Base-by-base conservation (phyloP, 1,140 invertebrate species). In the Calephelis virginiensis region DNA sequence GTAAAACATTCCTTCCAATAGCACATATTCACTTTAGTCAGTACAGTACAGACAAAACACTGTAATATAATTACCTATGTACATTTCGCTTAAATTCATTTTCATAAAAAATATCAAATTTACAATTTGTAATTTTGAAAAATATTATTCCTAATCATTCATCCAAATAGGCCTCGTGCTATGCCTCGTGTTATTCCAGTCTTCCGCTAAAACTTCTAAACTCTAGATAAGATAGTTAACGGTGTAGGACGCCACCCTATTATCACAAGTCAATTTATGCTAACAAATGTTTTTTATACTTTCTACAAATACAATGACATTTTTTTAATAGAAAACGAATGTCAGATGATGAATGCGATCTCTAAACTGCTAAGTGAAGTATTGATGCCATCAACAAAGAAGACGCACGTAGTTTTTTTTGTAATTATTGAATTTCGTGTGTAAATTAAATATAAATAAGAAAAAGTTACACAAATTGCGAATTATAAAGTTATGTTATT, bases 111-210 rank as follows among this genome's bases (percentile, higher is more conserved):
- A 56, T 56, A 56, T 56, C 50, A 56, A 56, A 37, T 56, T 56
- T 56, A 56, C 50, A 56, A 56, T 56, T 56, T 56, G 14, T 9
- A 56, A 56, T 56, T 56, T 64, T 64, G 63, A 64, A 64, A 64
- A 64, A 64, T 64, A 64, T 64, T 64, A 37, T 64, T 50, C 63
- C 50, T 53, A 64, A 63, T 40, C 40, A 43, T 64, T 64, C 38
- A 48, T 76, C 72, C 69, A 67, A 72, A 76, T 76, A 76, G 74
- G 74, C 74, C 74, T 72, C 74, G 69, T 72, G 67, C 70, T 70
- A 74, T 76, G 74, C 74, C 74, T 72, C 74, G 69, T 72, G 67
- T 72, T 70, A 74, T 76, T 74, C 75, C 72, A 76, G 75, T 76
- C 50, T 56, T 56, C 50, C 50, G 50, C 17, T 28, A 56, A 56